A percentile compares a stretch with the other conserved stretches of the same genome.
Evolutionary conservation across 2,888 invertebrate genomes (phyloP).

Genomic region (Lasioglossum zephyrum): DNA sequence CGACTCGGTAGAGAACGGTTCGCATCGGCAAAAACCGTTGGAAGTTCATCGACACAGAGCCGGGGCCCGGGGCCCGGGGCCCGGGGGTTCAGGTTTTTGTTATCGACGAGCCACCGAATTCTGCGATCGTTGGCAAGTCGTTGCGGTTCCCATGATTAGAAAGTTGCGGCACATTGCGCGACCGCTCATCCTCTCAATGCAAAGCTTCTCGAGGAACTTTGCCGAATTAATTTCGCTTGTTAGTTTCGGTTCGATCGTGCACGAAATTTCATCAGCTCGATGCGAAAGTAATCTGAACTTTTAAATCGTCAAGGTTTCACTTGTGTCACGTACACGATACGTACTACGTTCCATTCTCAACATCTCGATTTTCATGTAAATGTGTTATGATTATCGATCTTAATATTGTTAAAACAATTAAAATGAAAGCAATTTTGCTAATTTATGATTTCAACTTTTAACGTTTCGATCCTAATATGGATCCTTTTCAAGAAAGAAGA

Average conservation of each 20-base stretch:
- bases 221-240: neutral
- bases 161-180: conserved; percentile 2
- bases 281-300: neutral
- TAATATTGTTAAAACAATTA: too few relatives aligned
- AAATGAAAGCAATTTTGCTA: too few relatives aligned
- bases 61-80: neutral
- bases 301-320: too few relatives aligned
- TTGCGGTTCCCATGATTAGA: conserved; percentile 10
- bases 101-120: neutral
- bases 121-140: conserved; percentile 3
- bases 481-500: too few relatives aligned
- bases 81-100: conserved; percentile 18
- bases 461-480: too few relatives aligned
- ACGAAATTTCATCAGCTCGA: neutral
- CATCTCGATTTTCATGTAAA: too few relatives aligned
- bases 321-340: too few relatives aligned
- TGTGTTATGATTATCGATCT: too few relatives aligned
- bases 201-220: neutral
- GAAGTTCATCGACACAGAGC: conserved; percentile 29
- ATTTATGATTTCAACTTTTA: too few relatives aligned
- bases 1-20: neutral
- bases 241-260: neutral
- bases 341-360: too few relatives aligned
- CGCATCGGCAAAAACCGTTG: conserved; percentile 7
- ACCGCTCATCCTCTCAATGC: neutral